phyloP scores from a whole-genome alignment of 2,113 vertebrate genomes.

The Castor canadensis region DNA sequence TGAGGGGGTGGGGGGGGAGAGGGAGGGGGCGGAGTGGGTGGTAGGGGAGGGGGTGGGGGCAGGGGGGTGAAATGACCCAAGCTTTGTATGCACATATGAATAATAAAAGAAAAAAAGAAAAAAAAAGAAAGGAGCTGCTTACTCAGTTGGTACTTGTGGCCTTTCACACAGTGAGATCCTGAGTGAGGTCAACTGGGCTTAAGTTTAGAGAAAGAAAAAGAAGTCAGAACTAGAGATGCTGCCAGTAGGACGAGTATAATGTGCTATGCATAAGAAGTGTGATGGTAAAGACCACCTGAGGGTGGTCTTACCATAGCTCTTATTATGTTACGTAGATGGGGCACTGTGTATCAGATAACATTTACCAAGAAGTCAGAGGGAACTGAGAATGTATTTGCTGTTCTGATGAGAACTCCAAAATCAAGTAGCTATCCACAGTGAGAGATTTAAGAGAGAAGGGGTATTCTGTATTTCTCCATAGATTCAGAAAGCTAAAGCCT shows the following conservation, averaged over 20 bases:
- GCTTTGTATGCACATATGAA: too few species aligned
- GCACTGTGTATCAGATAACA: neutral
- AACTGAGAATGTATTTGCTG: neutral
- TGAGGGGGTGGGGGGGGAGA: too few species aligned
- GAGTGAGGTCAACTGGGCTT: neutral
- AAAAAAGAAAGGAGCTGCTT: neutral
- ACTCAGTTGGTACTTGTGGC: neutral
- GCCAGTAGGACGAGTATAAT: neutral
- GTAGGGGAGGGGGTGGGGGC: too few species aligned
- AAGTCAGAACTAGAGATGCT: neutral
- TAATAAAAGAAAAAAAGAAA: too few species aligned
- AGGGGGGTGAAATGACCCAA: too few species aligned
- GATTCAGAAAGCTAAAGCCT: neutral
- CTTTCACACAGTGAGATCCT: neutral
- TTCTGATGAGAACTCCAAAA: neutral
- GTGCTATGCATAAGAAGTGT: accelerated
- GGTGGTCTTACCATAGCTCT: neutral
- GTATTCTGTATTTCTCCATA: too few species aligned
- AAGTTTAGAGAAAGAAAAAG: neutral
- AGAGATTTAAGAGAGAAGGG: neutral
- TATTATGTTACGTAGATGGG: neutral
- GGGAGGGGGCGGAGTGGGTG: too few species aligned
- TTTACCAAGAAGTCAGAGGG: neutral
- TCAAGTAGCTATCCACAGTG: neutral
- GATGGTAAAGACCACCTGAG: neutral